Percentiles rank a stretch among this genome's conserved stretches.
These are phyloP conservation scores for Psammodynastes pulverulentus DNA, from an alignment of 2,113 vertebrate species.

Conservation along the genomic window DNA sequence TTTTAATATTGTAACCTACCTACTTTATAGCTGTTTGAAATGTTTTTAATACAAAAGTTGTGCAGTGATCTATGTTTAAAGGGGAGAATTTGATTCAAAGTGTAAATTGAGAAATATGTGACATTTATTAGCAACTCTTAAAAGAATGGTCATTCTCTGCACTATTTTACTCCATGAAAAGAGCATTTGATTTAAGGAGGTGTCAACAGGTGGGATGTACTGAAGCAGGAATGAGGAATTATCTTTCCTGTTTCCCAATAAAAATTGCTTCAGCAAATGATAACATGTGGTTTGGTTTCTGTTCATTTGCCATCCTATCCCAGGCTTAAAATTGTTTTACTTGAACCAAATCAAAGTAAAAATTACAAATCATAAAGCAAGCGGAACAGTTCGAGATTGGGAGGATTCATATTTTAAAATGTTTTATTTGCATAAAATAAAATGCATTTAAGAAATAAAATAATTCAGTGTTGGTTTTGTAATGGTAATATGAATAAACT, in stretches of 20 bases:
- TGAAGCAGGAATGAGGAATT: neutral
- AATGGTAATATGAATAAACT: neutral
- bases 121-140: neutral
- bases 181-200: neutral
- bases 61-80: neutral
- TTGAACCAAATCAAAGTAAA: neutral
- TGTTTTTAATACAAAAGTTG: neutral
- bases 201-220: neutral
- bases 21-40: neutral
- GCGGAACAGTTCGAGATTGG: neutral
- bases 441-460: neutral
- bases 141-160: neutral
- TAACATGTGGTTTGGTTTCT: neutral
- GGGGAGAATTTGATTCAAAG: neutral
- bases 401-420: neutral
- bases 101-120: neutral
- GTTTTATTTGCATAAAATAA: neutral
- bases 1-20: neutral
- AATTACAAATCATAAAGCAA: neutral
- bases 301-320: neutral
- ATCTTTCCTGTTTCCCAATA: neutral
- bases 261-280: neutral
- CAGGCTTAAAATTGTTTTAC: neutral
- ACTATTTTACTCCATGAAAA: neutral
- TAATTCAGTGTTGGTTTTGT: neutral